Evolutionary conservation across 2,113 vertebrate species (phyloP).

Genomic region (Numenius arquata): DNA sequence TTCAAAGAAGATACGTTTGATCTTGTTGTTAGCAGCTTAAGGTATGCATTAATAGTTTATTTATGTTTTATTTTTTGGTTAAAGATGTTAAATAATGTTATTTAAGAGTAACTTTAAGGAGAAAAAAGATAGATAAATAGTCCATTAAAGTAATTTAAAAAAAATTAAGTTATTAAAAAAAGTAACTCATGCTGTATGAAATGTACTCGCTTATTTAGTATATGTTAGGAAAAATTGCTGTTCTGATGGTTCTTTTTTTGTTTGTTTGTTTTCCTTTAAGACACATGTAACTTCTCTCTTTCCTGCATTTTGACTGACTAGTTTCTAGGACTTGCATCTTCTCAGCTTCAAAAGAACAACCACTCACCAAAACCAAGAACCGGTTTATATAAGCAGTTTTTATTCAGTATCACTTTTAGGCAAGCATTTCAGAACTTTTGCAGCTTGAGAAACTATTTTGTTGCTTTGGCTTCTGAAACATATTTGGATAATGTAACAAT

Average conservation of each 20-base stretch:
- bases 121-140: neutral
- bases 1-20: slow-evolving; percentile 92
- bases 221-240: neutral
- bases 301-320: neutral
- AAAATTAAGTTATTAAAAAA: neutral
- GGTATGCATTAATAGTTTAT: slow-evolving; percentile 65
- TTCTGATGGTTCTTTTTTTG: neutral
- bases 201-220: neutral
- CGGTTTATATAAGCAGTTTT: neutral
- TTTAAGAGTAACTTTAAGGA: neutral
- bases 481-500: neutral
- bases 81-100: neutral
- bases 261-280: neutral
- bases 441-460: neutral
- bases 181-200: neutral
- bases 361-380: no score
- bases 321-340: neutral
- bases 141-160: neutral
- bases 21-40: slow-evolving; percentile 92
- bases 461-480: neutral
- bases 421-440: neutral
- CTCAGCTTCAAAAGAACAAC: neutral
- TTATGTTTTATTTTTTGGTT: neutral
- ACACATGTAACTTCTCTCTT: neutral
- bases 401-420: neutral